Evolutionary conservation across 2,888 invertebrate species (phyloP).

Genomic region (Lymantria dispar): DNA sequence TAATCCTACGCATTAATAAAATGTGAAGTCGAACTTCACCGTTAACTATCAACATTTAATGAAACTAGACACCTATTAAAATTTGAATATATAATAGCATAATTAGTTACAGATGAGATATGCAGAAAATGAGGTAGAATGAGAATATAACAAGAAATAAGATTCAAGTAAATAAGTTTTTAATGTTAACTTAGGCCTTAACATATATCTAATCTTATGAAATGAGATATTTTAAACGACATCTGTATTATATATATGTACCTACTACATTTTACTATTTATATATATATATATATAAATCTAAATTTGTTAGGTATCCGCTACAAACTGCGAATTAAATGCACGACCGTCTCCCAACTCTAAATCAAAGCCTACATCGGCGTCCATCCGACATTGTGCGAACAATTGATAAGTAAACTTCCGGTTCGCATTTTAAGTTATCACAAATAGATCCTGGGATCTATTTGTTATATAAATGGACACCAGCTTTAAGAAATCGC

Average conservation of each 20-base stretch:
- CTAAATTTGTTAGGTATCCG: conserved; percentile 58
- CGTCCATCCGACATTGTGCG: conserved; percentile 42
- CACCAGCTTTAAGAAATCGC: conserved; percentile 36
- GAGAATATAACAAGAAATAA: background rate
- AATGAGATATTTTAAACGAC: conserved; percentile 20
- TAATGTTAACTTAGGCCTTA: conserved; percentile 47
- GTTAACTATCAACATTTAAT: conserved; percentile 41
- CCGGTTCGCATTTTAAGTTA: background rate
- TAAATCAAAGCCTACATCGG: conserved; percentile 42
- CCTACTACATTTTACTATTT: conserved; percentile 24
- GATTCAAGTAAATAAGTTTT: background rate
- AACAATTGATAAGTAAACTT: conserved; percentile 9
- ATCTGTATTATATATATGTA: conserved; percentile 34
- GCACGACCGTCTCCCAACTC: conserved; percentile 63
- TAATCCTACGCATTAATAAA: conserved; percentile 55
- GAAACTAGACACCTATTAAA: conserved; percentile 41
- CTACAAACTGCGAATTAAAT: conserved; percentile 73
- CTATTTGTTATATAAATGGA: conserved; percentile 39
- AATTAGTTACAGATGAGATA: conserved; percentile 41
- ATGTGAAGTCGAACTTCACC: conserved; percentile 69
- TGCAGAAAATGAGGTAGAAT: conserved; percentile 52
- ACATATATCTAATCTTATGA: background rate
- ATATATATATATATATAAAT: conserved; percentile 36
- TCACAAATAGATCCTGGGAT: conserved; percentile 13
- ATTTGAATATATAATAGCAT: conserved; percentile 35